phyloP scores from a whole-genome alignment of 2,888 invertebrate species.

The Dendrolimus pini region DNA sequence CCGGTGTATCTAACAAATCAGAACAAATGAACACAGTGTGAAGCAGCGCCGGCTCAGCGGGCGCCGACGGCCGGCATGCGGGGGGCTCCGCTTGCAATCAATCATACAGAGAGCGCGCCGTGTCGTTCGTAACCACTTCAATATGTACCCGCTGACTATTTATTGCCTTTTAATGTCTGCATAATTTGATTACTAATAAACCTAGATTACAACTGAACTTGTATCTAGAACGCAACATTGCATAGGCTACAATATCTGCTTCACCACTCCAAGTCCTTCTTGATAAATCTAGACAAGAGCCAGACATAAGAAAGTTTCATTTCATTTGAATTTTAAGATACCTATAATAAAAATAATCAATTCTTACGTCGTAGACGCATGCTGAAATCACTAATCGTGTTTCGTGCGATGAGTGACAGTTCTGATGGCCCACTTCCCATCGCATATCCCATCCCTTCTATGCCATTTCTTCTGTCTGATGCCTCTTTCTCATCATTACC shows the following conservation, averaged over 20 bases:
- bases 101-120: conserved; percentile 41
- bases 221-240: conserved; percentile 8
- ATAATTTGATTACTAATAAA: neutral
- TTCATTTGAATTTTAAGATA: too few relatives aligned
- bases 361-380: too few relatives aligned
- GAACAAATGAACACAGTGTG: conserved; percentile 59
- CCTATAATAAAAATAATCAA: too few relatives aligned
- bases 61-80: conserved; percentile 22
- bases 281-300: too few relatives aligned
- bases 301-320: too few relatives aligned
- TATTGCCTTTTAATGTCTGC: neutral
- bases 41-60: conserved; percentile 48
- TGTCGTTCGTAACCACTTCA: conserved; percentile 25
- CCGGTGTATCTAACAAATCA: conserved; percentile 50
- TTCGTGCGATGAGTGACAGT: too few relatives aligned
- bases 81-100: conserved; percentile 34
- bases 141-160: neutral
- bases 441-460: too few relatives aligned
- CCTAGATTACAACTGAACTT: neutral
- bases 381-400: too few relatives aligned
- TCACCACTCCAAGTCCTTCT: neutral
- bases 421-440: too few relatives aligned
- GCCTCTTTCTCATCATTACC: too few relatives aligned
- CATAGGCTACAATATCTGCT: conserved; percentile 12
- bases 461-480: too few relatives aligned